A percentile compares a stretch with the other conserved stretches of the same genome.
Evolutionary conservation across 2,113 vertebrate species (phyloP).

Genomic region (Rhabdornis inornatus): DNA sequence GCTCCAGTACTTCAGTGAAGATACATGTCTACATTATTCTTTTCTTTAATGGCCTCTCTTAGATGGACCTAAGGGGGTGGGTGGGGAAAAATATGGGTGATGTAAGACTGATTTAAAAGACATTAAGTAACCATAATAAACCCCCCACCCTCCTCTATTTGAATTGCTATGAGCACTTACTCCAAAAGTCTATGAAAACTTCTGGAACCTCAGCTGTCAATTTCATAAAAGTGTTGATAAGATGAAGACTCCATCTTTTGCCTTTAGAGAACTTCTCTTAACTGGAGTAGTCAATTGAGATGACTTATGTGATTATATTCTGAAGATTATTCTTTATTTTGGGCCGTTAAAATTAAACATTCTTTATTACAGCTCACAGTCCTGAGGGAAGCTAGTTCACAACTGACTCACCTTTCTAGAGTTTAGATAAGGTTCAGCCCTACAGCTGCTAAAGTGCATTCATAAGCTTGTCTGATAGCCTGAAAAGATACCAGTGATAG

Average conservation of each 20-base stretch:
- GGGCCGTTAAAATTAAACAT: neutral
- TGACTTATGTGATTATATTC: neutral
- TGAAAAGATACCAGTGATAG: neutral
- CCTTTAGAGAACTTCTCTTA: neutral
- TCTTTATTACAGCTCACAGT: neutral
- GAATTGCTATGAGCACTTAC: neutral
- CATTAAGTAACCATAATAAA: neutral
- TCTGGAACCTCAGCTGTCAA: neutral
- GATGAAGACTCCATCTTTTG: neutral
- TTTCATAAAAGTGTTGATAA: neutral
- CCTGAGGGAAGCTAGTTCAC: neutral
- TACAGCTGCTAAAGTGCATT: neutral
- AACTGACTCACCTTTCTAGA: neutral
- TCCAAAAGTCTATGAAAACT: neutral
- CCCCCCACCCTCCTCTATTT: neutral
- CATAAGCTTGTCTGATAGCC: neutral
- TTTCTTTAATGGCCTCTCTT: neutral
- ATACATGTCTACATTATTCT: neutral
- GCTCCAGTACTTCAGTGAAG: neutral
- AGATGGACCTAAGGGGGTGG: neutral
- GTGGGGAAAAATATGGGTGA: neutral
- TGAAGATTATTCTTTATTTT: neutral
- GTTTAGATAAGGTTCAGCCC: neutral
- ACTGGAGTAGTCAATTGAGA: neutral
- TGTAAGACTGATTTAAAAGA: neutral